Percentiles rank a stretch among this genome's conserved stretches.
phyloP scores from a whole-genome alignment of 2,113 vertebrate species.

The Dipodomys ordii region DNA sequence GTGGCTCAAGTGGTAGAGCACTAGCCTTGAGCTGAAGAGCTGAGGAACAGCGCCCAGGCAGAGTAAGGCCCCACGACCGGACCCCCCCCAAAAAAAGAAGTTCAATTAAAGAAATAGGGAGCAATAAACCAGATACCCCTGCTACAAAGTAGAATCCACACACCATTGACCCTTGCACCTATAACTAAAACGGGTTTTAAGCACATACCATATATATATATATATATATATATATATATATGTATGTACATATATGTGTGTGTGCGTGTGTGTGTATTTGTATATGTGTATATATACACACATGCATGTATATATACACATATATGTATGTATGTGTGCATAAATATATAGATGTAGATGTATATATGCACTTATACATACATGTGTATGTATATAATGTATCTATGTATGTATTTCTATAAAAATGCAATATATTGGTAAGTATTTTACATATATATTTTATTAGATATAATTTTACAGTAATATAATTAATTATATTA shows the following conservation, averaged over 20 bases:
- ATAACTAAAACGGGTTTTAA: conserved; percentile 45
- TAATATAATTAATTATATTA: background rate
- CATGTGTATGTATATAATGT: background rate
- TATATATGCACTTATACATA: background rate
- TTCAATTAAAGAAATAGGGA: background rate
- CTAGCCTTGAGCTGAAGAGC: too few species aligned
- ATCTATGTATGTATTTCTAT: background rate
- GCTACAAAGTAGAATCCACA: background rate
- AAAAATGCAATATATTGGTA: background rate
- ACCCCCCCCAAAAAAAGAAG: background rate
- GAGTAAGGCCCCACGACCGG: too few species aligned
- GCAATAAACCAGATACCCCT: background rate
- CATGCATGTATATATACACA: background rate
- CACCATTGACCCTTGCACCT: background rate
- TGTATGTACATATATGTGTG: too few species aligned
- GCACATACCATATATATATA: background rate
- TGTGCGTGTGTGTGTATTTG: background rate
- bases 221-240: too few species aligned
- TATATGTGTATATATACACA: background rate
- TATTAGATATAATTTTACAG: background rate
- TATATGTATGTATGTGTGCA: background rate
- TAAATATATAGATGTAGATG: background rate
- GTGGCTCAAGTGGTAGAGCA: too few species aligned
- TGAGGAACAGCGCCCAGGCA: too few species aligned
- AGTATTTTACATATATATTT: background rate